Evolutionary conservation across 2,888 invertebrate species (phyloP), one percentile per base, ranked within the genome.

Genomic region (Aradus depressus): DNA sequence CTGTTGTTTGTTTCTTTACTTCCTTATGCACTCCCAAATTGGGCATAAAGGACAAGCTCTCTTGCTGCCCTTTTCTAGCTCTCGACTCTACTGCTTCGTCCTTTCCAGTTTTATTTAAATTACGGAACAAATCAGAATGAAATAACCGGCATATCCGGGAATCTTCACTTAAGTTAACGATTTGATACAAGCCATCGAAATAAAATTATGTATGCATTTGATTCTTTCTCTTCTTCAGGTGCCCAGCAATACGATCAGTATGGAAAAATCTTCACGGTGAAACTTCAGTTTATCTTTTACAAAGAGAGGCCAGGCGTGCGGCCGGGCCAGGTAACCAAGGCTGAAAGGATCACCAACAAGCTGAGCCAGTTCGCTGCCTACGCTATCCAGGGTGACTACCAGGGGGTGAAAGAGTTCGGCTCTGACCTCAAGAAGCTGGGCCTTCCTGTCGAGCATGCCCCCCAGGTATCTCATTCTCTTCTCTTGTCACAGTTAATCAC

Each of bases 171-270:
- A n/a, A n/a, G n/a, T n/a, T n/a, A n/a, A n/a, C n/a, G n/a, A n/a
- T n/a, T n/a, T n/a, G n/a, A n/a, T n/a, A n/a, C n/a, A n/a, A n/a
- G n/a, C n/a, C n/a, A n/a, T n/a, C n/a, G n/a, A n/a, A n/a, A n/a
- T n/a, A n/a, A n/a, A n/a, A n/a, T n/a, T n/a, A n/a, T n/a, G n/a
- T n/a, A n/a, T n/a, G n/a, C n/a, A n/a, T n/a, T n/a, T n/a, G n/a
- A n/a, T n/a, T n/a, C n/a, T n/a, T n/a, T n/a, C n/a, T n/a, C n/a
- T n/a, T n/a, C n/a, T n/a, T 31, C 59, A 70, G 87, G 85, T 44
- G 89, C 93, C 28, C 98, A 98, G 71, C 97, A 97, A 68, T 97
- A 91, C 67, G 98, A 99, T 70, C 91, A 95, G 68, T 99, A 87
- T 67, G 97, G 97, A 25, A 99, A 99, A 73, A 96, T 98, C 62